Conservation (phyloP, 2,888 invertebrate genomes). For the Drosophila aldrichi region DNA sequence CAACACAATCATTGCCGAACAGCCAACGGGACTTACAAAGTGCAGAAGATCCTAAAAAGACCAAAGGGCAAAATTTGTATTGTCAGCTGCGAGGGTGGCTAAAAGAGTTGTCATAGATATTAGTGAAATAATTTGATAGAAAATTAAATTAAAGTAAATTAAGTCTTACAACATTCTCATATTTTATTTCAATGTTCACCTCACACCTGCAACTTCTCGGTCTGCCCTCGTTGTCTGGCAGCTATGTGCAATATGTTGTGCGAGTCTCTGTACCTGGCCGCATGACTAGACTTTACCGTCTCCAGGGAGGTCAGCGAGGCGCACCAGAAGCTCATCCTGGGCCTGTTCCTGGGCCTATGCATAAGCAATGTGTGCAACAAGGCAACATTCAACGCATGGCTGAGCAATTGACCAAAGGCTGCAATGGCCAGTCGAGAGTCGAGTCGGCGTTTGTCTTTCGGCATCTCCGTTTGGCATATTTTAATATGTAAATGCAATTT, state of each 20-base stretch:
- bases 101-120: not conserved
- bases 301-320: slow-evolving; percentile 49
- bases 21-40: slow-evolving; percentile 52
- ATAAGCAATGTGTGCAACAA: slow-evolving; percentile 66
- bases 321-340: slow-evolving; percentile 23
- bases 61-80: slow-evolving; percentile 52
- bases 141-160: not conserved
- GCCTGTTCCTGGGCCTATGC: slow-evolving; percentile 58
- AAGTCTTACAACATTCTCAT: not conserved
- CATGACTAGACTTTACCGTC: slow-evolving; percentile 69
- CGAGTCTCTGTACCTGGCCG: slow-evolving; percentile 40
- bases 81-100: slow-evolving; percentile 33
- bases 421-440: slow-evolving; percentile 19
- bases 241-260: slow-evolving; percentile 44
- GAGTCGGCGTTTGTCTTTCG: slow-evolving; percentile 14
- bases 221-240: slow-evolving; percentile 14
- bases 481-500: slow-evolving; percentile 81
- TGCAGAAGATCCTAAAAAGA: slow-evolving; percentile 56
- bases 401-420: slow-evolving; percentile 71
- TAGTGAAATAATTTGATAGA: too few species aligned
- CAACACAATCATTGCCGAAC: slow-evolving; percentile 50
- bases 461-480: slow-evolving; percentile 68
- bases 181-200: not conserved
- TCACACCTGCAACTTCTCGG: slow-evolving; percentile 23
- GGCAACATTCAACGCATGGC: slow-evolving; percentile 60